phyloP scores from a whole-genome alignment of 2,888 invertebrate species.

The Brachypalpus laphriformis region DNA sequence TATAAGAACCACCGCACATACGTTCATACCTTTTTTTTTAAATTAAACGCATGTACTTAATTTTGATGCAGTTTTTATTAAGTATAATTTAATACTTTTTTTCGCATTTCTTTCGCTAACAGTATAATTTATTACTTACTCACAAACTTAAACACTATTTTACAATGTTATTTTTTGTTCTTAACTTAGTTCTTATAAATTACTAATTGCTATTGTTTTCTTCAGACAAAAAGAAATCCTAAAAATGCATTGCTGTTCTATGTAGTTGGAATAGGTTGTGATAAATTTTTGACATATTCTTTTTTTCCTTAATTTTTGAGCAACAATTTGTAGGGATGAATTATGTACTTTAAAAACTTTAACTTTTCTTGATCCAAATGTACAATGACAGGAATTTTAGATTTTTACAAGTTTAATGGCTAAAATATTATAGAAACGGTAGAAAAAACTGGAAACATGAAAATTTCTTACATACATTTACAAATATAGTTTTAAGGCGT shows the following conservation, averaged over 20 bases:
- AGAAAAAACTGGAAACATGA: constrained; percentile 68
- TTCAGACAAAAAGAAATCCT: constrained; percentile 17
- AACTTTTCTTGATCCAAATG: not conserved
- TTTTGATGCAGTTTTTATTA: constrained; percentile 64
- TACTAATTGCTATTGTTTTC: constrained; percentile 63
- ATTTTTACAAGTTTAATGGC: constrained; percentile 32
- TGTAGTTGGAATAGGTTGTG: constrained; percentile 15
- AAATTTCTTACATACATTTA: constrained; percentile 60
- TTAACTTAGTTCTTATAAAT: constrained; percentile 44
- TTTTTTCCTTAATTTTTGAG: constrained; percentile 19
- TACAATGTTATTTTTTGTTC: constrained; percentile 32
- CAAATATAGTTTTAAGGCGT: constrained; percentile 71
- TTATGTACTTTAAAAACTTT: not conserved
- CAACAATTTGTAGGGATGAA: constrained; percentile 30
- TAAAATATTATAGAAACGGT: constrained; percentile 59
- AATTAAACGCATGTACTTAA: not conserved
- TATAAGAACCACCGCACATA: no score
- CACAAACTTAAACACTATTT: constrained; percentile 58
- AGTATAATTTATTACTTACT: constrained; percentile 70
- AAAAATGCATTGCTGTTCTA: constrained; percentile 39
- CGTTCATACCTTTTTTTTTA: no score
- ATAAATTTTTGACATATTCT: constrained; percentile 1
- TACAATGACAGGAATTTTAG: constrained; percentile 1
- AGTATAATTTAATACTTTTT: constrained; percentile 52
- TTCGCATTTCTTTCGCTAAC: constrained; percentile 55